phyloP scores from a whole-genome alignment of 2,797 vertebrate species.

The Acrossocheilus wenchowensis region DNA sequence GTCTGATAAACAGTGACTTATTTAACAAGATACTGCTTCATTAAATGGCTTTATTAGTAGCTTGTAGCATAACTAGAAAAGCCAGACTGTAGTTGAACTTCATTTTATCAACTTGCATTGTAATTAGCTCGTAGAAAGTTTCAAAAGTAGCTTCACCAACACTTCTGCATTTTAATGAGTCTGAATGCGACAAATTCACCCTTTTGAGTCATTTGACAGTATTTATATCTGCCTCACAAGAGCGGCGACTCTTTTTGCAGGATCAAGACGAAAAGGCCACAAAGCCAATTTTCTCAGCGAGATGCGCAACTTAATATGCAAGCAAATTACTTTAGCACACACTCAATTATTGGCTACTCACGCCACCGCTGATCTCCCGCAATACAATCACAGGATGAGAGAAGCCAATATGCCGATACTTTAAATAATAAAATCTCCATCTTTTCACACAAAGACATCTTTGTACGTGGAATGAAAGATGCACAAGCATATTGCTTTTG shows the following conservation, averaged over 20 bases:
- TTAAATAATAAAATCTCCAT: background rate
- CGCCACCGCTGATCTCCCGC: background rate
- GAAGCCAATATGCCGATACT: slow-evolving; percentile 32
- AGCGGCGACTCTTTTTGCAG: background rate
- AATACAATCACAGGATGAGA: slow-evolving; percentile 2
- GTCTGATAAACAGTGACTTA: background rate
- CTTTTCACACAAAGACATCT: slow-evolving; percentile 15
- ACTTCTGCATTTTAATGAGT: slow-evolving; percentile 23
- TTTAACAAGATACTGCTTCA: background rate
- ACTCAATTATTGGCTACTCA: background rate
- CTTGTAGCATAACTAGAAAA: background rate
- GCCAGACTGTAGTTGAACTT: too few relatives aligned
- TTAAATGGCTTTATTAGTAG: background rate
- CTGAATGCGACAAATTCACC: background rate
- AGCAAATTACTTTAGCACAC: slow-evolving; percentile 17
- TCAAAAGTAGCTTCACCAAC: background rate
- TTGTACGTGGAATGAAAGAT: slow-evolving; percentile 43
- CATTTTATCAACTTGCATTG: background rate
- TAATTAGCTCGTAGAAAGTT: slow-evolving; percentile 4
- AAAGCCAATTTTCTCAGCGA: slow-evolving; percentile 26
- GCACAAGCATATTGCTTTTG: slow-evolving; percentile 49
- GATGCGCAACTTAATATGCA: slow-evolving; percentile 31
- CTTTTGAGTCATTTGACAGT: background rate
- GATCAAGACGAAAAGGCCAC: slow-evolving; percentile 5
- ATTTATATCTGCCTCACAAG: background rate